Percentiles rank a stretch among this genome's conserved stretches.
phyloP scores from a whole-genome alignment of 2,888 invertebrate species.

The Nebria salina region DNA sequence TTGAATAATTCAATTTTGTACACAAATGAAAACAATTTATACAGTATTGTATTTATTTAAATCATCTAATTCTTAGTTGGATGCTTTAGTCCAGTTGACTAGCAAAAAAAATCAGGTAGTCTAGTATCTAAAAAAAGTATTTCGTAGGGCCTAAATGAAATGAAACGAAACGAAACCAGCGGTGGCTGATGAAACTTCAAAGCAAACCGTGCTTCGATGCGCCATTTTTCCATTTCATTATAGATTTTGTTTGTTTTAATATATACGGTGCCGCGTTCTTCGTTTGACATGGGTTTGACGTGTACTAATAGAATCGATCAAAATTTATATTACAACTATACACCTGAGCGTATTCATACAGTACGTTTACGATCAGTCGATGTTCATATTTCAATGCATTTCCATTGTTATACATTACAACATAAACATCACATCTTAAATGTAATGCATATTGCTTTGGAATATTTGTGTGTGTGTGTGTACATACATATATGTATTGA shows the following conservation, averaged over 20 bases:
- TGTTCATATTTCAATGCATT: too few species aligned
- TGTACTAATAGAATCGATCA: conserved; percentile 40
- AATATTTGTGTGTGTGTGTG: background rate
- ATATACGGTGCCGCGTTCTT: background rate
- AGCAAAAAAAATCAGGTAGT: too few species aligned
- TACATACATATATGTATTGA: background rate
- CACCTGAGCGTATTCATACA: background rate
- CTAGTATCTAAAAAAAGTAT: too few species aligned
- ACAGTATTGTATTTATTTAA: too few species aligned
- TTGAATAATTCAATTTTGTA: too few species aligned
- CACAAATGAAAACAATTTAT: too few species aligned
- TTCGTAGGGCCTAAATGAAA: too few species aligned
- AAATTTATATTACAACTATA: background rate
- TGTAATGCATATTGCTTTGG: too few species aligned
- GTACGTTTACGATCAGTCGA: background rate
- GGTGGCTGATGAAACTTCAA: conserved; percentile 12
- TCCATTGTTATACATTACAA: too few species aligned
- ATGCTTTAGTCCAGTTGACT: too few species aligned
- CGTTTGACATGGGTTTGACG: conserved; percentile 40
- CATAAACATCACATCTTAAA: too few species aligned
- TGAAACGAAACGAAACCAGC: background rate
- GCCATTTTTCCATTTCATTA: conserved; percentile 44
- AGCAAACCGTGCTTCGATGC: conserved; percentile 16
- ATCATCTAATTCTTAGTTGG: too few species aligned
- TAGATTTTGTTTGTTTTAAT: conserved; percentile 42